Base-by-base conservation (phyloP, 2,888 invertebrate genomes). In the Leptopilina drosophilae region DNA sequence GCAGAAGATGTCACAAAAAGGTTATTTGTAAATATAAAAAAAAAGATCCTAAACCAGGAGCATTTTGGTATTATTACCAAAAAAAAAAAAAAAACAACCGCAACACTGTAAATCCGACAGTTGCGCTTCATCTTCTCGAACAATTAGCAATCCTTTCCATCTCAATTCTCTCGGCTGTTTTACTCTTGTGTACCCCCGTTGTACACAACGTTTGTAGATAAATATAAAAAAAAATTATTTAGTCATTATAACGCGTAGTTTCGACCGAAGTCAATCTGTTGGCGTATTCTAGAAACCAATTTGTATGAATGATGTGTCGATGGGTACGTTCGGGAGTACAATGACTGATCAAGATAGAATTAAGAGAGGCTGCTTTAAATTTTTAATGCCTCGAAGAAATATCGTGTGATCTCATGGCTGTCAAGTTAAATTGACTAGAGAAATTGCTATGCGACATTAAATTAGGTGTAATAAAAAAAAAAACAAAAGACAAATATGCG, bases 151-250 rank as follows among this genome's bases (percentile, higher is more conserved):
- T n/a, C 56, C 42, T 46, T 67, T 56, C 53, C 56, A 62, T 42
- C 14, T 64, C 46, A 42, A 56, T 46, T 40, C 76, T 64, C 76
- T 62, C 64, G 76, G 62, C 76, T 62, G 76, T 76, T 76, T 62
- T 73, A 73, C 9, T 56, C 56, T 33, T 56, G 56, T 73, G 73
- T 73, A 73, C 73, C 33, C 33, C 33, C 33, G 4, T 0, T 49
- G 69, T 73, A 66, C 26, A 79, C 69, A 49, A 77, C 77, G 78
- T 80, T 73, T 84, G 83, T 84, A 84, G 84, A 84, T 84, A 83
- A 80, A 69, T 49, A 49, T 49, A 46, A 9, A 59, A 20, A 20
- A 62, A 62, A 73, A 73, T 73, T 84, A 80, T 80, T 82, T 78
- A 81, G 80, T 66, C 82, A 81, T 76, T 78, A 81, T 81, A 80